A percentile compares a stretch with the other conserved stretches of the same genome.
Evolutionary conservation across 30 jellyfish, hydroid and myxozoan genomes (phyloP).

Genomic region (Hydra vulgaris): DNA sequence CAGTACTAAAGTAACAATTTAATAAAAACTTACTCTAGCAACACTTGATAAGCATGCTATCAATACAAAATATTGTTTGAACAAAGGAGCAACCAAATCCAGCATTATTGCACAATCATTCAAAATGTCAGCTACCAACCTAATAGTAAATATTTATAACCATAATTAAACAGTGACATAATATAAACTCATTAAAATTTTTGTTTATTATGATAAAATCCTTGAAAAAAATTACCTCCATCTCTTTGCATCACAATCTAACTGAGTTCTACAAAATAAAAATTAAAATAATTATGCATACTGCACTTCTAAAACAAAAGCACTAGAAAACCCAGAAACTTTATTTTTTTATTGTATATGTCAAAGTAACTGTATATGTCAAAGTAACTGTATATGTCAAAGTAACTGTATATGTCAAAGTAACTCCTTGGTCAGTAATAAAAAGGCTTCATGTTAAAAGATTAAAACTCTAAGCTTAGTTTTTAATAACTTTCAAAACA

Average conservation of each 20-base stretch:
- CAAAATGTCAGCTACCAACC: constrained; percentile 72
- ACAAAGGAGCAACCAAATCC: constrained; percentile 69
- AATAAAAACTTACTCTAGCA: constrained; percentile 42
- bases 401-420: too few relatives aligned
- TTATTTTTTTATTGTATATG: too few relatives aligned
- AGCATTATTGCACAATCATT: constrained; percentile 70
- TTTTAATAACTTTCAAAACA: too few relatives aligned
- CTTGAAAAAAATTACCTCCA: constrained; percentile 57
- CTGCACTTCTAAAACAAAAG: too few relatives aligned
- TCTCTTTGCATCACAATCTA: constrained; percentile 94
- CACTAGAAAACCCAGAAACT: too few relatives aligned
- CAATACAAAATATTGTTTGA: constrained; percentile 49
- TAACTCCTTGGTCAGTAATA: too few relatives aligned
- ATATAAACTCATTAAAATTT: too few relatives aligned
- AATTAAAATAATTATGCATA: background rate
- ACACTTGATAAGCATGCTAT: constrained; percentile 77
- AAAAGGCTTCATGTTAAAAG: too few relatives aligned
- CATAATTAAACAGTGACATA: background rate
- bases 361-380: too few relatives aligned
- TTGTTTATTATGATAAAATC: background rate
- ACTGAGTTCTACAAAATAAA: constrained; percentile 51
- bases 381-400: too few relatives aligned
- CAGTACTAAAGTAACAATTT: too few relatives aligned
- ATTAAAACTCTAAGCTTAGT: too few relatives aligned
- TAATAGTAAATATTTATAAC: background rate